phyloP scores from a whole-genome alignment of 2,113 vertebrate species.

The pig (Sus scrofa) region T2T-Sscrofa CM000824.6:152620001-152620500 shows the following conservation, averaged over 20 bases:
- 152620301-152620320: not conserved
- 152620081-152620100: not conserved
- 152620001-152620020: not conserved
- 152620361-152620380: conserved; percentile 30
- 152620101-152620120: not conserved
- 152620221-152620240: conserved; percentile 11
- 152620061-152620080: not conserved
- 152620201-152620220: not conserved
- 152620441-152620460: not conserved
- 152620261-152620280: not conserved
- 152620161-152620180: not conserved
- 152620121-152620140: not conserved
- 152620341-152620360: not conserved
- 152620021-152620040: not conserved
- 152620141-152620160: not conserved
- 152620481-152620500: not conserved
- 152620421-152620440: conserved; percentile 7
- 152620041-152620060: not conserved
- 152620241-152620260: conserved; percentile 29
- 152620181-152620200: not conserved
- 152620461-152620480: not conserved
- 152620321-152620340: not conserved
- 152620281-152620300: not conserved
- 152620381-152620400: not conserved
- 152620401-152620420: not conserved